Percentiles rank a stretch among this genome's conserved stretches.
These are phyloP conservation scores for Heliconius hewitsoni DNA, from an alignment of 1,140 invertebrate species.

Conservation along the genomic window DNA sequence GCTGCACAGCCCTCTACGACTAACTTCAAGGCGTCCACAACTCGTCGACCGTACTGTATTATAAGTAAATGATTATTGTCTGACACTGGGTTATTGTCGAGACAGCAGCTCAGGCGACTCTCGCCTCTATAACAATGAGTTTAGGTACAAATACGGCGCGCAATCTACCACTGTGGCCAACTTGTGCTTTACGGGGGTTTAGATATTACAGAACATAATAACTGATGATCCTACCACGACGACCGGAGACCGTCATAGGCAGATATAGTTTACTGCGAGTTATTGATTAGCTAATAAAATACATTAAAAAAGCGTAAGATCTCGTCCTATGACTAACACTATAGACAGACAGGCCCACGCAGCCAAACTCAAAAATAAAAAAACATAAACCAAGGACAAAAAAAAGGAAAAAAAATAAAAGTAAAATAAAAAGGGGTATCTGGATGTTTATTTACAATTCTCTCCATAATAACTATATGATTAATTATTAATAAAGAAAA, in stretches of 20 bases:
- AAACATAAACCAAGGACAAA: constrained; percentile 44
- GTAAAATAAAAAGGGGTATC: constrained; percentile 77
- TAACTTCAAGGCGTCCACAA: too few species aligned
- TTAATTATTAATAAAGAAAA: constrained; percentile 77
- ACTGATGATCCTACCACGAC: background rate
- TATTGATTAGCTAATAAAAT: constrained; percentile 2
- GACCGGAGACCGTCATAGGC: constrained; percentile 18
- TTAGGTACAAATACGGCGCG: constrained; percentile 42
- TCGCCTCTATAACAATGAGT: constrained; percentile 57
- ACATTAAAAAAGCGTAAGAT: background rate
- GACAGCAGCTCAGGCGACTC: constrained; percentile 75
- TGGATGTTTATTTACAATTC: constrained; percentile 80
- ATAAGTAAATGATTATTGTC: constrained; percentile 74
- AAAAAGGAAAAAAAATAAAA: constrained; percentile 64
- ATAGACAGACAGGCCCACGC: constrained; percentile 40
- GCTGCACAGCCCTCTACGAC: too few species aligned
- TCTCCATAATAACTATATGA: constrained; percentile 75
- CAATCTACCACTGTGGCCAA: constrained; percentile 32
- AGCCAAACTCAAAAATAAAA: constrained; percentile 18
- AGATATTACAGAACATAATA: background rate
- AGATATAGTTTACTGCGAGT: background rate
- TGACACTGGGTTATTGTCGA: constrained; percentile 81
- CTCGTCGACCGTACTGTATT: too few species aligned
- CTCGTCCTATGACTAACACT: constrained; percentile 10
- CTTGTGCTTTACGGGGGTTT: background rate